Evolutionary conservation across 2,888 invertebrate species (phyloP).

Genomic region (Villa cingulata): DNA sequence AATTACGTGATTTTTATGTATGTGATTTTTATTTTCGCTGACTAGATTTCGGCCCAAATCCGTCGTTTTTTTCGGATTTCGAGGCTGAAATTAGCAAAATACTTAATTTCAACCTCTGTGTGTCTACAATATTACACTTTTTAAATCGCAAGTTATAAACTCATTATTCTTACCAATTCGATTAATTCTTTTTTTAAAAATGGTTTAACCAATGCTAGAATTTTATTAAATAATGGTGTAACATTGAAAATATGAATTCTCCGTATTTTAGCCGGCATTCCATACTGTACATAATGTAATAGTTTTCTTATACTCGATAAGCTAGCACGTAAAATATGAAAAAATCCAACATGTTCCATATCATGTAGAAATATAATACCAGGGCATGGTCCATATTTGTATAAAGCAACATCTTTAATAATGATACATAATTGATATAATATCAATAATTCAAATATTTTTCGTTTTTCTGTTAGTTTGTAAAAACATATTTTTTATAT

Average conservation of each 20-base stretch:
- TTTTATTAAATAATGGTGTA: slow-evolving; percentile 41
- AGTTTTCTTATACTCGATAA: slow-evolving; percentile 45
- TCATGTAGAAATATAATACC: slow-evolving; percentile 52
- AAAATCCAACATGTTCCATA: slow-evolving; percentile 46
- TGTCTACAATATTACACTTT: too few relatives aligned
- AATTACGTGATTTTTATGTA: too few relatives aligned
- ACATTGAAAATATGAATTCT: slow-evolving; percentile 51
- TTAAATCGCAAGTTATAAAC: background rate
- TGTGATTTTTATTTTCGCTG: too few relatives aligned
- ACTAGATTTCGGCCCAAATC: too few relatives aligned
- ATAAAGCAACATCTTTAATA: slow-evolving; percentile 41
- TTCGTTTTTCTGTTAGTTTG: too few relatives aligned
- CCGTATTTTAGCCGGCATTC: slow-evolving; percentile 47
- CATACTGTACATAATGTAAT: slow-evolving; percentile 52
- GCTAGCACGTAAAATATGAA: slow-evolving; percentile 43
- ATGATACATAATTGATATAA: background rate
- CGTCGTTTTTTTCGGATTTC: too few relatives aligned
- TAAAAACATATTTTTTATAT: slow-evolving; percentile 17
- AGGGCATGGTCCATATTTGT: slow-evolving; percentile 44
- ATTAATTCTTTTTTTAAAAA: slow-evolving; percentile 45
- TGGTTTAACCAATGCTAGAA: slow-evolving; percentile 41
- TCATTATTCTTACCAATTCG: slow-evolving; percentile 36
- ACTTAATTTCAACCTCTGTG: too few relatives aligned
- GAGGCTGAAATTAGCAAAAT: background rate
- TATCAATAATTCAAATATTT: background rate